phyloP scores from a whole-genome alignment of 2,888 invertebrate species.

The Sinodicranocentrus sp. region DNA sequence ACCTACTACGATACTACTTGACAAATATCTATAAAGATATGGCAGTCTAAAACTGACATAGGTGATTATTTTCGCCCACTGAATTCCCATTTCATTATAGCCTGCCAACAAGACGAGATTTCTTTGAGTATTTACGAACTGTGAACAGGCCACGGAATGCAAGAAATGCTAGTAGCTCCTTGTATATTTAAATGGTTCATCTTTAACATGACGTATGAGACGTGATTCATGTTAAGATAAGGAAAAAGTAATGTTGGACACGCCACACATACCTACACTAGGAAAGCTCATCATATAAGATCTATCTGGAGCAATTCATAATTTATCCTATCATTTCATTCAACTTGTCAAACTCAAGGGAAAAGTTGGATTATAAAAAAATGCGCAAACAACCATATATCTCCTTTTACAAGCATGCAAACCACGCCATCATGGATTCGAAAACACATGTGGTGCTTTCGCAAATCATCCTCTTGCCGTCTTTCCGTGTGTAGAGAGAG shows the following conservation, averaged over 20 bases:
- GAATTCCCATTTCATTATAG: neutral
- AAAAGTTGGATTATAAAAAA: constrained; percentile 35
- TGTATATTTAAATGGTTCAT: neutral
- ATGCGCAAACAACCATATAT: constrained; percentile 25
- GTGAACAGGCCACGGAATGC: constrained; percentile 29
- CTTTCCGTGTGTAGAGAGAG: neutral
- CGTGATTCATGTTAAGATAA: neutral
- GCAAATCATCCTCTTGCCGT: too few species aligned
- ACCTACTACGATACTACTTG: constrained; percentile 11
- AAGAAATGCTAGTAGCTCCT: constrained; percentile 1
- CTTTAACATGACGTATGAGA: too few species aligned
- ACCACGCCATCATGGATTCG: neutral
- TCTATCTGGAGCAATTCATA: constrained; percentile 41
- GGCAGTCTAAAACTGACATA: neutral
- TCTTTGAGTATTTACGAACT: neutral
- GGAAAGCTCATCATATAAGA: neutral
- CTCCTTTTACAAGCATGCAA: too few species aligned
- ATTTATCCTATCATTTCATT: constrained; percentile 37
- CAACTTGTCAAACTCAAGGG: constrained; percentile 28
- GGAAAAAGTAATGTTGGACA: neutral
- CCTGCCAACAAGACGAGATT: neutral
- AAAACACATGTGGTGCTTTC: neutral
- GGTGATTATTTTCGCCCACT: neutral
- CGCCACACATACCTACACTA: neutral
- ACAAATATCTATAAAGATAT: constrained; percentile 45